A percentile compares a stretch with the other conserved stretches of the same genome.
phyloP scores from a whole-genome alignment of 2,888 invertebrate genomes.

The Andrena flavipes region DNA sequence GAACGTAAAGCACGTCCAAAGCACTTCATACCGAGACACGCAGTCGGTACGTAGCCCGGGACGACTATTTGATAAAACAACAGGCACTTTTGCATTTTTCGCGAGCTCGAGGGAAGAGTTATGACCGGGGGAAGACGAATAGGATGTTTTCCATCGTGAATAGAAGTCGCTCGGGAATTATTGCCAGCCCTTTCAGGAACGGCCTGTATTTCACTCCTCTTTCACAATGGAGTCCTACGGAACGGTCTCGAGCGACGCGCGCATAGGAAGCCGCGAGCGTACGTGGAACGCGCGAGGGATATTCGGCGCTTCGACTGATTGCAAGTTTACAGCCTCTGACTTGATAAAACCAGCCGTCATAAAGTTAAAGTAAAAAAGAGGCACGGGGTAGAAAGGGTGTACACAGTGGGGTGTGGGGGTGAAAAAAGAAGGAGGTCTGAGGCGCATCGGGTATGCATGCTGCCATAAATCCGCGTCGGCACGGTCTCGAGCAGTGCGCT shows the following conservation, averaged over 20 bases:
- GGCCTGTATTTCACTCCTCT: conserved; percentile 10
- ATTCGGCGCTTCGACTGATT: conserved; percentile 48
- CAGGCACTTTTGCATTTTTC: background rate
- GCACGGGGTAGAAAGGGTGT: background rate
- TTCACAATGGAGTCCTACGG: background rate
- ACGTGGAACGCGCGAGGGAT: background rate
- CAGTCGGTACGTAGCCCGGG: background rate
- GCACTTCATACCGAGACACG: background rate
- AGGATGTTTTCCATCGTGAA: conserved; percentile 32
- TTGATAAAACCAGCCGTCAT: conserved; percentile 55
- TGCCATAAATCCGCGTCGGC: conserved; percentile 50
- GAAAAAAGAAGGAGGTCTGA: conserved; percentile 23
- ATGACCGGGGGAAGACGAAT: background rate
- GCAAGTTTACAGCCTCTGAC: conserved; percentile 45
- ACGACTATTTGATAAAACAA: background rate
- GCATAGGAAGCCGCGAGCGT: background rate
- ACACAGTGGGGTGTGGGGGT: background rate
- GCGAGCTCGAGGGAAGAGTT: conserved; percentile 1
- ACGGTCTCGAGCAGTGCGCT: background rate
- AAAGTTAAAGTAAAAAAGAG: conserved; percentile 47
- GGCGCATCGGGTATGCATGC: conserved; percentile 53
- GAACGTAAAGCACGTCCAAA: background rate
- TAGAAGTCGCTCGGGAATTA: conserved; percentile 41
- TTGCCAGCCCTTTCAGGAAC: conserved; percentile 19
- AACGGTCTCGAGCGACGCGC: background rate